A percentile compares a stretch with the other conserved stretches of the same genome.
phyloP scores from a whole-genome alignment of 2,888 invertebrate genomes.

The Lasioglossum marginatum region DNA sequence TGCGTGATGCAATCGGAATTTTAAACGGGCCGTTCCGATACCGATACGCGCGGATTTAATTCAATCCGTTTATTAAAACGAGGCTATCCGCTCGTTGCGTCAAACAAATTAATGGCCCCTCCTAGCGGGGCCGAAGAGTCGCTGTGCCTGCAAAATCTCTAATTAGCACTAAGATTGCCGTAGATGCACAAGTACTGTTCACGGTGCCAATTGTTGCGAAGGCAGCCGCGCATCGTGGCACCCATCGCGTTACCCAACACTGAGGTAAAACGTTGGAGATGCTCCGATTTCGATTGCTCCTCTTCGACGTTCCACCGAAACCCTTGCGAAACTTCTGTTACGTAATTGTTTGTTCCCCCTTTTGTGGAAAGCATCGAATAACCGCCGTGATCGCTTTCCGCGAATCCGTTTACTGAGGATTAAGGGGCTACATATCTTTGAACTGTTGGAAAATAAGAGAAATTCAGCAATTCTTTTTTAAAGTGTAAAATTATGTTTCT shows the following conservation, averaged over 20 bases:
- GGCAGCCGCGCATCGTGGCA: slow-evolving; percentile 42
- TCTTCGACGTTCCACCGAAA: slow-evolving; percentile 8
- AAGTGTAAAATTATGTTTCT: not conserved
- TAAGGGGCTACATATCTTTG: not conserved
- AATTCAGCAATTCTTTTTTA: not conserved
- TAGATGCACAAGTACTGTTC: slow-evolving; percentile 64
- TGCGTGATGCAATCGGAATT: slow-evolving; percentile 37
- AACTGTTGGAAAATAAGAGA: not conserved
- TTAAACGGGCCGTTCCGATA: slow-evolving; percentile 26
- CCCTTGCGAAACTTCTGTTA: slow-evolving; percentile 26
- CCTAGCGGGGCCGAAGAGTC: slow-evolving; percentile 36
- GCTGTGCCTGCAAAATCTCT: slow-evolving; percentile 57
- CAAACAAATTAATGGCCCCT: slow-evolving; percentile 72
- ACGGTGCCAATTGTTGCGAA: slow-evolving; percentile 73
- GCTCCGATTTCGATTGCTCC: slow-evolving; percentile 15
- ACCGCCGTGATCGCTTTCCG: not conserved
- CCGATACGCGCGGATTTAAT: slow-evolving; percentile 20
- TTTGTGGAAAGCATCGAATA: not conserved
- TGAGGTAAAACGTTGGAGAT: slow-evolving; percentile 37
- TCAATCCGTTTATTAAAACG: slow-evolving; percentile 48
- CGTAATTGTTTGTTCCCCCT: slow-evolving; percentile 12
- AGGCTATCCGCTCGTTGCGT: slow-evolving; percentile 58
- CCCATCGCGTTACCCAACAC: slow-evolving; percentile 52
- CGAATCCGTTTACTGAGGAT: not conserved
- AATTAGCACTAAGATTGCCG: slow-evolving; percentile 72